These are phyloP conservation scores for Lepisosteus oculatus DNA, from an alignment of 2,113 vertebrate species.

Conservation along the genomic window DNA sequence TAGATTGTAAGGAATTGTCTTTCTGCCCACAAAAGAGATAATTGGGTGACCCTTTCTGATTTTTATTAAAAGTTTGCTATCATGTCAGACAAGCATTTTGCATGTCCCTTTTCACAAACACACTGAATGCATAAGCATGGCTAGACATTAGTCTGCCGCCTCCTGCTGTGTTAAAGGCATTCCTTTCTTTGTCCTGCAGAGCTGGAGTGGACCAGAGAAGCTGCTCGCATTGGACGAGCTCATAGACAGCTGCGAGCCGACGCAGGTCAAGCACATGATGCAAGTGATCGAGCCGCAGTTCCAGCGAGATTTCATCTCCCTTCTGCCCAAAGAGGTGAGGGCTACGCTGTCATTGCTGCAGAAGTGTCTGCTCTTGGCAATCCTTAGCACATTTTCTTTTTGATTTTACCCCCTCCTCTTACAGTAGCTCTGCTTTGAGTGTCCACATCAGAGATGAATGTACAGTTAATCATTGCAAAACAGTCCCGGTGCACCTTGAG, in stretches of 20 bases:
- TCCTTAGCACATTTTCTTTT: conserved; percentile 19
- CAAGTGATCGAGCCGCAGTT: conserved; percentile 99
- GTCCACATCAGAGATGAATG: no score
- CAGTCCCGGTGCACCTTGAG: no score
- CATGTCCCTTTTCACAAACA: neutral
- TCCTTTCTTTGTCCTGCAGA: conserved; percentile 56
- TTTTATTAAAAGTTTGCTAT: no score
- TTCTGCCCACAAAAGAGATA: no score
- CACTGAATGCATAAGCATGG: neutral
- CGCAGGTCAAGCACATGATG: conserved; percentile 99
- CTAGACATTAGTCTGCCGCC: neutral
- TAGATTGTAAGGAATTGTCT: no score
- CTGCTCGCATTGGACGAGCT: conserved; percentile 97
- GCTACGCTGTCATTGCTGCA: conserved; percentile 2
- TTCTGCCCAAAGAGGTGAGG: conserved; percentile 98
- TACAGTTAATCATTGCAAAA: no score
- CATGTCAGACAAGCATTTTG: no score
- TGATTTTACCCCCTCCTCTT: no score
- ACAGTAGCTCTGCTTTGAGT: no score
- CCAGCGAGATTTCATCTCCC: conserved; percentile 98
- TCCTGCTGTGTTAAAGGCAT: neutral
- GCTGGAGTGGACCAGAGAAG: conserved; percentile 94
- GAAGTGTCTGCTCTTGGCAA: neutral
- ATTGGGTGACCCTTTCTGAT: no score
- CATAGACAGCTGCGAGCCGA: conserved; percentile 97